A percentile compares a stretch with the other conserved stretches of the same genome.
Evolutionary conservation across 2,888 invertebrate species (phyloP).

Genomic region (Drosophila colorata): DNA sequence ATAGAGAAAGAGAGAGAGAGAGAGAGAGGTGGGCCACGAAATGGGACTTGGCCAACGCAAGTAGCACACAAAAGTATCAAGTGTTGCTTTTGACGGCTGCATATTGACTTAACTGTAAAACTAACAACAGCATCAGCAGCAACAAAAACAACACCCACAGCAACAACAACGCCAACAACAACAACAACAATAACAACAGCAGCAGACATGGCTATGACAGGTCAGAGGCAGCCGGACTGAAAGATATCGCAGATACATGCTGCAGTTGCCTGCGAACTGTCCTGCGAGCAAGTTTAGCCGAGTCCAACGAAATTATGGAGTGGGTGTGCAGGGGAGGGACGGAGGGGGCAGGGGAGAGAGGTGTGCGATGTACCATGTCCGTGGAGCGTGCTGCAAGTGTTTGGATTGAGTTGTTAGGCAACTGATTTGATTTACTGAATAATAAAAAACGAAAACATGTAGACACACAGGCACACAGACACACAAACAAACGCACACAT

Average conservation of each 20-base stretch:
- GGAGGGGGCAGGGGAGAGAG: background rate
- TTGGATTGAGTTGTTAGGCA: slow-evolving; percentile 82
- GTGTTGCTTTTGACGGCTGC: slow-evolving; percentile 81
- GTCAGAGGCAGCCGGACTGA: slow-evolving; percentile 30
- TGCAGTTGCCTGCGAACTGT: slow-evolving; percentile 39
- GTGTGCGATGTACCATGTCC: slow-evolving; percentile 52
- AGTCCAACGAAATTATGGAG: slow-evolving; percentile 4
- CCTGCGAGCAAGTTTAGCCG: slow-evolving; percentile 30
- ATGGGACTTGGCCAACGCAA: slow-evolving; percentile 45
- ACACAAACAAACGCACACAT: slow-evolving; percentile 11
- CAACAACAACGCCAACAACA: slow-evolving; percentile 9
- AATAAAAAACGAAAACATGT: slow-evolving; percentile 76
- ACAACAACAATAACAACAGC: slow-evolving; percentile 11
- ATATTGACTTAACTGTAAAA: slow-evolving; percentile 80
- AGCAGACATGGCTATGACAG: slow-evolving; percentile 40
- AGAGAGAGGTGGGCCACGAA: slow-evolving; percentile 16
- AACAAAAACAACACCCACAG: slow-evolving; percentile 13
- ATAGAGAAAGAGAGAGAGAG: background rate
- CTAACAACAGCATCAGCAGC: slow-evolving; percentile 50
- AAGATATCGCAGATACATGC: slow-evolving; percentile 32
- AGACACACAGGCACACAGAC: slow-evolving; percentile 34
- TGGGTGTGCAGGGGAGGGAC: background rate
- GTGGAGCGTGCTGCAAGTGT: slow-evolving; percentile 77
- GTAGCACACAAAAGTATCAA: slow-evolving; percentile 78
- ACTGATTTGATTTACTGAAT: slow-evolving; percentile 81